Conservation (phyloP, 2,888 invertebrate species). For the Lasioglossum villosulum region DNA sequence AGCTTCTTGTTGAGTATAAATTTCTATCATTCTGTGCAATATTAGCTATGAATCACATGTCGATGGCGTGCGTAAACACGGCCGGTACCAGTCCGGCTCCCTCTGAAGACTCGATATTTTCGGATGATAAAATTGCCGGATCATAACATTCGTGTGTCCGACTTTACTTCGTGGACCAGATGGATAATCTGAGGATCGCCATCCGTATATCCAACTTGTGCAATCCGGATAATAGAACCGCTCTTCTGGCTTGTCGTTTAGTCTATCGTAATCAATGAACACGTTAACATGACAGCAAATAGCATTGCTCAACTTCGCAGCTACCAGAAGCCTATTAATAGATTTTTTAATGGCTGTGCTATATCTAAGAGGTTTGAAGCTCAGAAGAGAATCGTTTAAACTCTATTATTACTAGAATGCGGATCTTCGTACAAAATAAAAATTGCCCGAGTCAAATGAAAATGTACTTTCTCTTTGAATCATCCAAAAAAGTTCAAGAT, state of each 20-base stretch:
- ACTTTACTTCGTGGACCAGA: conserved; percentile 59
- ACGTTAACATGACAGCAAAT: background rate
- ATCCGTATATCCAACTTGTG: conserved; percentile 79
- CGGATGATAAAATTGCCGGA: conserved; percentile 74
- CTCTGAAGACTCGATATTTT: conserved; percentile 73
- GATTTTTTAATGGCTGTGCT: background rate
- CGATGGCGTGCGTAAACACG: conserved; percentile 55
- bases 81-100: conserved; percentile 75
- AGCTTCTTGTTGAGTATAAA: background rate
- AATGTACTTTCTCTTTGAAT: background rate
- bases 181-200: conserved; percentile 77
- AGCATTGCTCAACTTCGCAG: background rate
- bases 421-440: background rate
- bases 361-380: background rate
- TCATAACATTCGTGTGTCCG: conserved; percentile 68
- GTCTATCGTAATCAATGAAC: conserved; percentile 63
- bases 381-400: background rate
- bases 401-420: background rate
- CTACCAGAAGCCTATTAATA: background rate
- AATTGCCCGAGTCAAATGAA: background rate
- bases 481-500: background rate
- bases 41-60: conserved; percentile 32
- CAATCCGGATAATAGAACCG: conserved; percentile 79
- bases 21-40: background rate
- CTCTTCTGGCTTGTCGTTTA: conserved; percentile 76